Conservation (phyloP, 1,140 invertebrate species). For the Eriosoma lanigerum region DNA sequence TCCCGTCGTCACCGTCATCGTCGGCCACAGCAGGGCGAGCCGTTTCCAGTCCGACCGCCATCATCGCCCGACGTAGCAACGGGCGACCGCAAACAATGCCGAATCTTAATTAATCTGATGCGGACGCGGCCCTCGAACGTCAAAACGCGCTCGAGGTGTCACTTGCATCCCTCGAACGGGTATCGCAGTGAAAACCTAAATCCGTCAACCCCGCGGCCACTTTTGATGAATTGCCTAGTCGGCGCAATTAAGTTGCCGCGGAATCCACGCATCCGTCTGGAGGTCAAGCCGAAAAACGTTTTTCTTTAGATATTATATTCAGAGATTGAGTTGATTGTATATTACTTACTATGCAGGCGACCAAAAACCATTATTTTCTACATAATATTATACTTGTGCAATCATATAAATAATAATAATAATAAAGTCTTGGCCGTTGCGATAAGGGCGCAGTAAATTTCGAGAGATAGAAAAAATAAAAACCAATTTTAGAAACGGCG, state of each 20-base stretch:
- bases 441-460: constrained; percentile 29
- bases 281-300: neutral
- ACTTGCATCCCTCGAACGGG: constrained; percentile 19
- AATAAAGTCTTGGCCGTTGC: neutral
- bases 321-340: too few relatives aligned
- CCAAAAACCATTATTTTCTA: neutral
- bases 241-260: constrained; percentile 12
- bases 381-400: neutral
- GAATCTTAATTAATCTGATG: constrained; percentile 47
- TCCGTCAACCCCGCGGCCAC: constrained; percentile 10
- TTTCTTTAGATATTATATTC: neutral
- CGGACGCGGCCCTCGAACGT: constrained; percentile 32
- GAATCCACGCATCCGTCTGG: neutral
- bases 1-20: neutral
- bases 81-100: constrained; percentile 48
- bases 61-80: too few relatives aligned
- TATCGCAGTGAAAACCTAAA: neutral
- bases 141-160: constrained; percentile 31
- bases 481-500: constrained; percentile 25
- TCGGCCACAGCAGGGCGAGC: neutral
- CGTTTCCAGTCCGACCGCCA: neutral
- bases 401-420: neutral
- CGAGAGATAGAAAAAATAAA: neutral
- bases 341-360: neutral
- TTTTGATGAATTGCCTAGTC: constrained; percentile 37